A percentile compares a stretch with the other conserved stretches of the same genome.
Conservation (phyloP, 2,797 vertebrate genomes). For the Tinamus major region DNA sequence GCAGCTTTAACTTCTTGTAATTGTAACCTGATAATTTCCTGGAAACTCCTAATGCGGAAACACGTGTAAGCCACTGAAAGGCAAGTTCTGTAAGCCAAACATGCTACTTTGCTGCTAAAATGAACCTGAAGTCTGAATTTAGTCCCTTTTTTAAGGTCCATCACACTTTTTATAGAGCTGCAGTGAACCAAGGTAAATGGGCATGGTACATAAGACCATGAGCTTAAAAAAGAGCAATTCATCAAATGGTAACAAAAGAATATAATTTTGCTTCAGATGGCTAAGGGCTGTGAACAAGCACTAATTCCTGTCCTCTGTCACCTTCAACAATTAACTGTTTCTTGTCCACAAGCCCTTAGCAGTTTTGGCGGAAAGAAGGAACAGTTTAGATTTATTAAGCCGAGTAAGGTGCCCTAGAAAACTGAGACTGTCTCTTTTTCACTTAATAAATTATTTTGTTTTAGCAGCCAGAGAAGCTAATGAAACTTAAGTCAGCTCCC, state of each 20-base stretch:
- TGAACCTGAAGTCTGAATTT: conserved; percentile 31
- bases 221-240: conserved; percentile 4
- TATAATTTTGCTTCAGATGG: neutral
- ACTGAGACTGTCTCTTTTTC: neutral
- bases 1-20: conserved; percentile 69
- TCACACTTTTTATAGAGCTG: neutral
- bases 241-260: neutral
- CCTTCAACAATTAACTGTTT: neutral
- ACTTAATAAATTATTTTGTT: neutral
- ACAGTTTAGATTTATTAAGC: neutral
- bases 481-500: neutral
- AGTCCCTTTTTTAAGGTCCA: neutral
- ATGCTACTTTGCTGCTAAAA: conserved; percentile 31
- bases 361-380: neutral
- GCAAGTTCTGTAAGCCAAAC: conserved; percentile 24
- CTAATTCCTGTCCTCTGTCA: neutral
- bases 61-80: conserved; percentile 35
- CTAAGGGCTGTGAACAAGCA: neutral
- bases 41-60: conserved; percentile 64
- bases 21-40: conserved; percentile 71
- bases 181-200: neutral
- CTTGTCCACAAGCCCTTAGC: neutral
- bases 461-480: neutral
- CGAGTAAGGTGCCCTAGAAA: neutral
- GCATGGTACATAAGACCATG: neutral